A percentile compares a stretch with the other conserved stretches of the same genome.
Conservation (phyloP, 2,888 invertebrate genomes). For the Bombyx huttoni region DNA sequence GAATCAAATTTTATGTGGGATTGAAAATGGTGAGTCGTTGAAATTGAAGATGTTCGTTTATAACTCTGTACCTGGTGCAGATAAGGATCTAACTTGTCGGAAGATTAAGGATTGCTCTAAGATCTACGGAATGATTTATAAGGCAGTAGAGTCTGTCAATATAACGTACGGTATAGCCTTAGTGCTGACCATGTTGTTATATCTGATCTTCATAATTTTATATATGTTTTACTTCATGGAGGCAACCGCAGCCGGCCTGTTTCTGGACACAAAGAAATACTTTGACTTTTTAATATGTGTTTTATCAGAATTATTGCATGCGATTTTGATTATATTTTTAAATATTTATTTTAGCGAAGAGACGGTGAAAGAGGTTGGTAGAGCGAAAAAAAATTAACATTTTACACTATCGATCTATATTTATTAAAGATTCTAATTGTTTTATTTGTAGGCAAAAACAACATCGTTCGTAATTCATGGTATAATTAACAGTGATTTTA, state of each 20-base stretch:
- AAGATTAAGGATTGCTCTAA: constrained; percentile 35
- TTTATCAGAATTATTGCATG: constrained; percentile 35
- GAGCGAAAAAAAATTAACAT: neutral
- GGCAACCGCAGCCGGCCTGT: constrained; percentile 43
- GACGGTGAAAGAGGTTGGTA: constrained; percentile 28
- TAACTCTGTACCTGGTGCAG: neutral
- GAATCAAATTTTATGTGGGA: constrained; percentile 29
- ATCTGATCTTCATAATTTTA: constrained; percentile 25
- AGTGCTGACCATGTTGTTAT: constrained; percentile 24
- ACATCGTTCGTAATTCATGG: constrained; percentile 32
- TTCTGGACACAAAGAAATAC: constrained; percentile 31
- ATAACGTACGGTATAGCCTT: constrained; percentile 29
- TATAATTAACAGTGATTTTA: constrained; percentile 36
- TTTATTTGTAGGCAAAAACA: constrained; percentile 26
- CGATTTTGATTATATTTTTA: constrained; percentile 22
- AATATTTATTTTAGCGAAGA: constrained; percentile 30
- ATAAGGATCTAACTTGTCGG: constrained; percentile 11
- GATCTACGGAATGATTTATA: constrained; percentile 32
- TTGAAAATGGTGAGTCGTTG: constrained; percentile 22
- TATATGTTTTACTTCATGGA: constrained; percentile 55
- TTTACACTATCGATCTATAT: too few species aligned
- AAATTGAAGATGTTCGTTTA: constrained; percentile 22
- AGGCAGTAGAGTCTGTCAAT: constrained; percentile 20
- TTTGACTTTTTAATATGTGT: constrained; percentile 33
- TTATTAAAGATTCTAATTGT: neutral